Percentiles rank a stretch among this genome's conserved stretches.
Conservation (phyloP, 2,797 vertebrate species). For the Crenuchus spilurus region DNA sequence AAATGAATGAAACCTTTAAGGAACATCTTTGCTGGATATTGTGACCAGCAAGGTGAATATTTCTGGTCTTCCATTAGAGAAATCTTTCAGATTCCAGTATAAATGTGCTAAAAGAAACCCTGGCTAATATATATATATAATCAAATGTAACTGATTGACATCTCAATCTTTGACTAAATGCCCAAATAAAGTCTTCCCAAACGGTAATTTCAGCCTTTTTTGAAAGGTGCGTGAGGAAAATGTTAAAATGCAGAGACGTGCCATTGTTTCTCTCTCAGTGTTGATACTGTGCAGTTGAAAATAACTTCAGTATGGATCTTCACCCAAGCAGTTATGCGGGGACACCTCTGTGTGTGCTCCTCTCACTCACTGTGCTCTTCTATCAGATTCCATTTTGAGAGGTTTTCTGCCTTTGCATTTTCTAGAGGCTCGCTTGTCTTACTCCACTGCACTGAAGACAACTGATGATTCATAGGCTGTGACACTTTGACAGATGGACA, state of each 20-base stretch:
- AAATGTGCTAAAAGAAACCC: no score
- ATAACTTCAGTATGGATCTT: constrained; percentile 26
- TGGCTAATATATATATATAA: no score
- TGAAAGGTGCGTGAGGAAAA: no score
- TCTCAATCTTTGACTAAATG: no score
- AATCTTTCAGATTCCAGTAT: no score
- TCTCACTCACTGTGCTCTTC: constrained; percentile 39
- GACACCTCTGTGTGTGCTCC: constrained; percentile 37
- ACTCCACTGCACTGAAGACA: constrained; percentile 58
- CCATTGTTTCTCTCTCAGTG: constrained; percentile 8
- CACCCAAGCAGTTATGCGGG: constrained; percentile 40
- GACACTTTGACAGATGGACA: constrained; percentile 85
- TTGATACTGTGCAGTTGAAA: constrained; percentile 28
- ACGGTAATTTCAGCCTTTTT: no score
- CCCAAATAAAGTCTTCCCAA: no score
- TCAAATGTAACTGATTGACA: no score
- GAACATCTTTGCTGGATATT: no score
- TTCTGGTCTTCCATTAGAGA: no score
- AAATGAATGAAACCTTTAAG: no score
- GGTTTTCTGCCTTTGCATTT: constrained; percentile 47
- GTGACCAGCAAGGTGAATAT: no score
- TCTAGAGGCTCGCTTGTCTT: constrained; percentile 32
- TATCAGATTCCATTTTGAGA: constrained; percentile 43
- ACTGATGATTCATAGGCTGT: constrained; percentile 79
- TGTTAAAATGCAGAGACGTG: not conserved